Evolutionary conservation across 2,113 vertebrate species (phyloP).

Genomic region (Brachionichthys hirsutus): DNA sequence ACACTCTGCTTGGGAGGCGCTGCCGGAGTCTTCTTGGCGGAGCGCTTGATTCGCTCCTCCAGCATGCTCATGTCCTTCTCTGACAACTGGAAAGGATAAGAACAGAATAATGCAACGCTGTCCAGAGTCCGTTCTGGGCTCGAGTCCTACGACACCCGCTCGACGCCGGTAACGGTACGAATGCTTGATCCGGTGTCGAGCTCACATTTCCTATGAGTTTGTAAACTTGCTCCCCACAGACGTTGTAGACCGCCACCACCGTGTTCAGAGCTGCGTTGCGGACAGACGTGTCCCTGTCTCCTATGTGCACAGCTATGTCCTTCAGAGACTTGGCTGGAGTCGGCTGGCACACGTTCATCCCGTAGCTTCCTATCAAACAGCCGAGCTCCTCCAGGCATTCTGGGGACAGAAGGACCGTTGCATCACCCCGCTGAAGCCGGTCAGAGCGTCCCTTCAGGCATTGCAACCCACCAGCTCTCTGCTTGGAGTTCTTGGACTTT

Average conservation of each 20-base stretch:
- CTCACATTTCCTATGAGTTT: constrained; percentile 98
- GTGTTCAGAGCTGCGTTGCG: constrained; percentile 97
- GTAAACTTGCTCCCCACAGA: constrained; percentile 95
- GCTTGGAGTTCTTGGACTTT: constrained; percentile 98
- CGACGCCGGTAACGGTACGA: not conserved
- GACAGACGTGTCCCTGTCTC: constrained; percentile 93
- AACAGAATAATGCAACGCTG: not conserved
- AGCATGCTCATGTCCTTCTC: constrained; percentile 99
- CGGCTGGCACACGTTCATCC: constrained; percentile 97
- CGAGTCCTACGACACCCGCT: not conserved
- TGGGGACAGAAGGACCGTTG: constrained; percentile 55
- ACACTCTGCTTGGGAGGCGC: constrained; percentile 77
- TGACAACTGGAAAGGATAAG: constrained; percentile 81
- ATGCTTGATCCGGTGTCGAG: constrained; percentile 18
- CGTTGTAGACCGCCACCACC: constrained; percentile 93
- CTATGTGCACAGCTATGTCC: constrained; percentile 94
- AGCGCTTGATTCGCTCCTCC: constrained; percentile 95
- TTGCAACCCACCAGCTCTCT: constrained; percentile 84
- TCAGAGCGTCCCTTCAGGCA: no score
- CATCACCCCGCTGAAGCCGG: not conserved
- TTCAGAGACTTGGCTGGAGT: constrained; percentile 94
- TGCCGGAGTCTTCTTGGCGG: constrained; percentile 87
- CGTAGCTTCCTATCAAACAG: constrained; percentile 90
- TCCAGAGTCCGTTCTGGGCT: not conserved
- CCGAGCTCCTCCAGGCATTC: constrained; percentile 98